A percentile compares a stretch with the other conserved stretches of the same genome.
Conservation (phyloP, 2,113 vertebrate genomes). For the Ailuropoda melanoleuca region DNA sequence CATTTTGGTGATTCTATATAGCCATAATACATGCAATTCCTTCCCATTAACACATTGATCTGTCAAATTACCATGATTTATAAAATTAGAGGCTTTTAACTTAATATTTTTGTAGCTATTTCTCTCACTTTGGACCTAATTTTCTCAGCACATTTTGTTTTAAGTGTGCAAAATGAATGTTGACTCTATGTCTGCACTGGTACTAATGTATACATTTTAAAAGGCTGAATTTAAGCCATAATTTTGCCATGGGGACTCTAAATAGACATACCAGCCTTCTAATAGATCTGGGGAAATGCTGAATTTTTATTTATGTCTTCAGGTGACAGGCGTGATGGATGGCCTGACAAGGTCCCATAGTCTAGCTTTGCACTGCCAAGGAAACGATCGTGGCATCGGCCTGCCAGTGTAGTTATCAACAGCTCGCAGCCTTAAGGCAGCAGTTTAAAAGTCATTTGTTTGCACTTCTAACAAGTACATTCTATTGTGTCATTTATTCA, state of each 20-base stretch:
- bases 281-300: conserved; percentile 70
- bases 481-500: conserved; percentile 14
- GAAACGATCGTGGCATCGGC: not conserved
- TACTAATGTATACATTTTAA: conserved; percentile 73
- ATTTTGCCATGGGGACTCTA: conserved; percentile 70
- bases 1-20: not conserved
- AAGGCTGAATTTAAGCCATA: conserved; percentile 68
- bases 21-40: conserved; percentile 49
- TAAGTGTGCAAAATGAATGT: conserved; percentile 46
- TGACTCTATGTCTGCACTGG: conserved; percentile 60
- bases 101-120: conserved; percentile 60
- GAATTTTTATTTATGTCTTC: conserved; percentile 74
- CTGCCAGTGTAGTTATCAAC: conserved; percentile 56
- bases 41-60: conserved; percentile 49
- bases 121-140: conserved; percentile 56
- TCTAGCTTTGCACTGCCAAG: not conserved
- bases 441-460: conserved; percentile 62
- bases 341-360: conserved; percentile 64
- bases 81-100: conserved; percentile 77
- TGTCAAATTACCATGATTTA: conserved; percentile 69
- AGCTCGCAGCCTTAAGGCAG: conserved; percentile 55
- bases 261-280: conserved; percentile 50
- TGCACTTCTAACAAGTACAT: conserved; percentile 49
- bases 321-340: conserved; percentile 74
- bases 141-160: conserved; percentile 62